phyloP scores from a whole-genome alignment of 2,888 invertebrate species.

The Dicyrtomina minuta region DNA sequence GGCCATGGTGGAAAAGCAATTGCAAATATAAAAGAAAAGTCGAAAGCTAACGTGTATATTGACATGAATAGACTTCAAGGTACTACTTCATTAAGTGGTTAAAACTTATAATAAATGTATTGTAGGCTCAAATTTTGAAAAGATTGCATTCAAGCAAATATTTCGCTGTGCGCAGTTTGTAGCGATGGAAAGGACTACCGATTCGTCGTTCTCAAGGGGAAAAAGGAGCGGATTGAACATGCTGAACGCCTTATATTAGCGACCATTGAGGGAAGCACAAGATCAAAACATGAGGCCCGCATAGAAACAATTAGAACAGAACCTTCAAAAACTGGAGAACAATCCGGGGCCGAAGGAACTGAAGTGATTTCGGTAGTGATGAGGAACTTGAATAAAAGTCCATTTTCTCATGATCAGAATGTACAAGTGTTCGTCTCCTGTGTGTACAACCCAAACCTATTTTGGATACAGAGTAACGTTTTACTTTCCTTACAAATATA shows the following conservation, averaged over 20 bases:
- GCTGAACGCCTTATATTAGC: constrained; percentile 73
- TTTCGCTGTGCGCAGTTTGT: background rate
- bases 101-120: background rate
- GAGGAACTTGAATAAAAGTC: no score
- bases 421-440: constrained; percentile 89
- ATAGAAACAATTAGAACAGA: constrained; percentile 34
- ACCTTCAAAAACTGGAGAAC: background rate
- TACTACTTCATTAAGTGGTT: no score
- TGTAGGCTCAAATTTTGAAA: no score
- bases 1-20: constrained; percentile 73
- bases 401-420: constrained; percentile 60
- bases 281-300: no score
- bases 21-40: constrained; percentile 68
- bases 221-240: constrained; percentile 70
- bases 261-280: constrained; percentile 61
- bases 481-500: no score
- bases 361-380: no score
- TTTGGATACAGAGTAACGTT: constrained; percentile 77
- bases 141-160: no score
- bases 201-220: constrained; percentile 64
- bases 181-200: background rate
- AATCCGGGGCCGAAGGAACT: no score
- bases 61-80: constrained; percentile 55
- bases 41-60: constrained; percentile 72
- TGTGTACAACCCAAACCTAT: constrained; percentile 74